Evolutionary conservation across 1,140 invertebrate species (phyloP).

Genomic region (Hylaeus anthracinus): DNA sequence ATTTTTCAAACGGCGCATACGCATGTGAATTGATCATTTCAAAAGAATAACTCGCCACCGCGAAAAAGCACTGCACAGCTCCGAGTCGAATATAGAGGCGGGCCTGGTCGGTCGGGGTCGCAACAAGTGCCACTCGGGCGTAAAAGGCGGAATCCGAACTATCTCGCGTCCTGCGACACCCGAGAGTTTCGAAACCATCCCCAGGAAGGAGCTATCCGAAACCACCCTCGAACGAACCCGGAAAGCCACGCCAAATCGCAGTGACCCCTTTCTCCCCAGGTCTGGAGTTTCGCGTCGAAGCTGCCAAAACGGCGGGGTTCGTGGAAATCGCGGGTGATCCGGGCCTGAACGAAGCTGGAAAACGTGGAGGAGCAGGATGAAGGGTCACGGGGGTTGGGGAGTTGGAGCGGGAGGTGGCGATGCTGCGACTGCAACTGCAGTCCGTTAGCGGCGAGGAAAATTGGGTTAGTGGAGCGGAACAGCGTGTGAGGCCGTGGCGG

Average conservation of each 20-base stretch:
- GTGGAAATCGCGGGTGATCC: conserved; percentile 11
- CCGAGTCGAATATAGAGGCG: no score
- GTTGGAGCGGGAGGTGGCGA: neutral
- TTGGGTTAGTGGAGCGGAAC: conserved; percentile 50
- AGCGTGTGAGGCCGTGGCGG: conserved; percentile 6
- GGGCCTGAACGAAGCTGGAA: conserved; percentile 10
- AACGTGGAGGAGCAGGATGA: neutral
- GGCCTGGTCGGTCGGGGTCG: neutral
- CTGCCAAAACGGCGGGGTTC: neutral
- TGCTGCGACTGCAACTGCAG: conserved; percentile 41
- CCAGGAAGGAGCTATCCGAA: neutral
- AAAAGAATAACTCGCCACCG: no score
- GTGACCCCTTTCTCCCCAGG: neutral
- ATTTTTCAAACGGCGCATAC: no score
- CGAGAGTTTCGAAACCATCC: neutral
- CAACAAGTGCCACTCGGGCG: conserved; percentile 9
- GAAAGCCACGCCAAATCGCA: neutral
- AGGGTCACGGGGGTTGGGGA: neutral
- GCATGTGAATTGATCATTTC: no score
- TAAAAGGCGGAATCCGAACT: neutral
- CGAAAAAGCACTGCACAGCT: no score
- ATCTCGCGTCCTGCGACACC: no score
- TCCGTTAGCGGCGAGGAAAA: conserved; percentile 32
- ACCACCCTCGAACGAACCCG: neutral
- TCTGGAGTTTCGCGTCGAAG: neutral